These are phyloP conservation scores for Cryptoleucopteryx plumbea DNA, from an alignment of 2,113 vertebrate genomes.

Conservation along the genomic window DNA sequence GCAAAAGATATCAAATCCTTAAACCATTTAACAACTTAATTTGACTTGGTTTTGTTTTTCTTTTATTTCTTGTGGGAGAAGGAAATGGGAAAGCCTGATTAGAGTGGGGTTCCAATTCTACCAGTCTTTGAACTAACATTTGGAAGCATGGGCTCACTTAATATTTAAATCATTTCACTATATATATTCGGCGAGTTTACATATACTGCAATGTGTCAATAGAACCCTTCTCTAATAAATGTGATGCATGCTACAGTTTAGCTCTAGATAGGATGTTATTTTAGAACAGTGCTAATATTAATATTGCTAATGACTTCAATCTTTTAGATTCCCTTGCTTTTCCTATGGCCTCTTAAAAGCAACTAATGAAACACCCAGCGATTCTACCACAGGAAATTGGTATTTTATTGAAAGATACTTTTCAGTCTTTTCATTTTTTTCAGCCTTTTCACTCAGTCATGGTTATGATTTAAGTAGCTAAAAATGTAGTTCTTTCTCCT, in stretches of 20 bases:
- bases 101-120: background rate
- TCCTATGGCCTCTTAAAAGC: background rate
- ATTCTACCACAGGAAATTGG: background rate
- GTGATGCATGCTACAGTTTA: background rate
- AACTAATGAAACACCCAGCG: background rate
- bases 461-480: background rate
- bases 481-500: background rate
- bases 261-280: background rate
- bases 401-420: background rate
- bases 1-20: slow-evolving; percentile 55
- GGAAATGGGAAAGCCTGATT: background rate
- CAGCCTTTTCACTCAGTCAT: background rate
- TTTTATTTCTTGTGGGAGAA: slow-evolving; percentile 36
- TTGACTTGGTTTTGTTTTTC: slow-evolving; percentile 48
- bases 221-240: background rate
- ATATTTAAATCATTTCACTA: slow-evolving; percentile 45
- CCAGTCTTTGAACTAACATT: slow-evolving; percentile 46
- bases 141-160: background rate
- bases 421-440: background rate
- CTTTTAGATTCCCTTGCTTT: background rate
- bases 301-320: background rate
- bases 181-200: background rate
- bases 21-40: slow-evolving; percentile 65
- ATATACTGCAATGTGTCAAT: background rate
- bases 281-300: background rate